Conservation (phyloP, 2,888 invertebrate genomes). For the Perizoma affinitatum region DNA sequence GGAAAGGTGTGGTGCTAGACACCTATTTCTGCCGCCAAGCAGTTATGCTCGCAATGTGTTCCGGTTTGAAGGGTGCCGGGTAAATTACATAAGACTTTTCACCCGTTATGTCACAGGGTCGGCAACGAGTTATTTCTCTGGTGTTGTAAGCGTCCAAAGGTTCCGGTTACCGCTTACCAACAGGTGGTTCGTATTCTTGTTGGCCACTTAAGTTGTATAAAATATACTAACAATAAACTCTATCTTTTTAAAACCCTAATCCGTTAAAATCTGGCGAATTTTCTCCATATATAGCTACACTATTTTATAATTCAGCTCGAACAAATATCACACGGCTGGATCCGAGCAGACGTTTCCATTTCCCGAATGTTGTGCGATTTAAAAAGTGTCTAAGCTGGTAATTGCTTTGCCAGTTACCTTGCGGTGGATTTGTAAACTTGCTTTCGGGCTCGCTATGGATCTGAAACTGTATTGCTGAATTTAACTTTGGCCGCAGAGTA, state of each 20-base stretch:
- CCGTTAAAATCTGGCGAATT: neutral
- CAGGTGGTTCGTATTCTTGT: too few species aligned
- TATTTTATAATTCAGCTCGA: constrained; percentile 21
- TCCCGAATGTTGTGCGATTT: constrained; percentile 70
- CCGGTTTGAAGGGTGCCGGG: too few species aligned
- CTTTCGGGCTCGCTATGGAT: constrained; percentile 17
- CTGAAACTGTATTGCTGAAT: neutral
- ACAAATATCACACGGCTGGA: constrained; percentile 25
- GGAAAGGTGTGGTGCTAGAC: too few species aligned
- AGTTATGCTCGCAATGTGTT: too few species aligned
- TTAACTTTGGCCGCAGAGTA: neutral
- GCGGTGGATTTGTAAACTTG: constrained; percentile 61
- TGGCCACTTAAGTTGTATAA: too few species aligned
- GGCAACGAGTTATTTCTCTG: too few species aligned
- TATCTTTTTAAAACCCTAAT: neutral
- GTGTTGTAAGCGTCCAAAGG: too few species aligned
- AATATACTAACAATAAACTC: too few species aligned
- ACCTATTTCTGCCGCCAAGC: too few species aligned
- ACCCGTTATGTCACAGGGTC: too few species aligned
- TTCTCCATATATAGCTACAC: constrained; percentile 9
- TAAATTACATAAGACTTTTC: too few species aligned
- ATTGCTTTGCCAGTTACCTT: constrained; percentile 79
- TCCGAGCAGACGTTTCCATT: constrained; percentile 66
- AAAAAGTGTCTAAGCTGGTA: constrained; percentile 80
- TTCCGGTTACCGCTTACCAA: too few species aligned